Conservation (phyloP, 2,888 invertebrate species). For the Melitaea athalia region DNA sequence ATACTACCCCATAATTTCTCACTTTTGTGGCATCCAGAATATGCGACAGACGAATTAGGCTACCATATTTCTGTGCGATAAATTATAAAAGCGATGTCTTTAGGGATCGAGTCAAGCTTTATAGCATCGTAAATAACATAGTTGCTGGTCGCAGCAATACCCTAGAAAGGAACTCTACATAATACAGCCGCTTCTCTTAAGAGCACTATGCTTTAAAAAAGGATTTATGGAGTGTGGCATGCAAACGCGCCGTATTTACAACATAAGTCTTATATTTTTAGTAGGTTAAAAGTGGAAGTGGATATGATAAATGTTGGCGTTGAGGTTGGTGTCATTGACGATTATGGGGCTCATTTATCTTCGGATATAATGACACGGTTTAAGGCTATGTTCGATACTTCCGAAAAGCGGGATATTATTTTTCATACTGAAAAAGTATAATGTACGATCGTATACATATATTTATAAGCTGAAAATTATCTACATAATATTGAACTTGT, state of each 20-base stretch:
- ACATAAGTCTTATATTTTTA: constrained; percentile 18
- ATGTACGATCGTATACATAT: background rate
- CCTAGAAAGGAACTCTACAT: constrained; percentile 55
- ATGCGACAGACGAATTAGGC: constrained; percentile 68
- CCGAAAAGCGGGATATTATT: background rate
- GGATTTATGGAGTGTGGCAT: constrained; percentile 29
- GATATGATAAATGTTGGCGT: constrained; percentile 3
- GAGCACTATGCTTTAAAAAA: constrained; percentile 34
- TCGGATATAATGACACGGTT: background rate
- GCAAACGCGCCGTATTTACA: constrained; percentile 28
- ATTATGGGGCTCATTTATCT: constrained; percentile 6
- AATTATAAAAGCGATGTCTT: constrained; percentile 72
- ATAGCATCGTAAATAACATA: constrained; percentile 60
- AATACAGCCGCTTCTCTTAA: constrained; percentile 52
- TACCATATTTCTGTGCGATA: constrained; percentile 68
- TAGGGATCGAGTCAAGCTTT: constrained; percentile 58
- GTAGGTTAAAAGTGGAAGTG: background rate
- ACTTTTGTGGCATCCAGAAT: constrained; percentile 58
- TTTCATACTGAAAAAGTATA: background rate
- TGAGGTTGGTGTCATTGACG: constrained; percentile 11
- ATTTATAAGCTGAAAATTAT: no score
- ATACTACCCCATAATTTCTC: constrained; percentile 41
- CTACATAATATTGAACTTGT: no score
- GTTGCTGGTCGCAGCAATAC: constrained; percentile 52
- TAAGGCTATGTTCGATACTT: background rate